phyloP scores from a whole-genome alignment of 2,888 invertebrate species.

The Drepana falcataria region DNA sequence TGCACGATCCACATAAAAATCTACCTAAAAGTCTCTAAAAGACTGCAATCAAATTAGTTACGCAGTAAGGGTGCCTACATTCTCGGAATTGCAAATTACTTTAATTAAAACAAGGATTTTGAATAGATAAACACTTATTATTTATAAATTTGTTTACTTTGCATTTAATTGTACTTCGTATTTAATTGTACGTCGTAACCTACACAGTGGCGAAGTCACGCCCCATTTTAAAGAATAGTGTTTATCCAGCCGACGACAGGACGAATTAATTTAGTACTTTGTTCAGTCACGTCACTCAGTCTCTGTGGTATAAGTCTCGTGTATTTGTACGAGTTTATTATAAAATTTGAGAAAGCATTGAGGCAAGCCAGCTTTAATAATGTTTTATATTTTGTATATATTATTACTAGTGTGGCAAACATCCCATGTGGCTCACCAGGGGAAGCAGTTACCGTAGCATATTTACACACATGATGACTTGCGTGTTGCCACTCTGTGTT shows the following conservation, averaged over 20 bases:
- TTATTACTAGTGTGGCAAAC: no score
- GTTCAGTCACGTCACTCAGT: no score
- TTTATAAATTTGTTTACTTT: background rate
- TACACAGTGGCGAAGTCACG: slow-evolving; percentile 43
- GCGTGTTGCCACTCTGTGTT: no score
- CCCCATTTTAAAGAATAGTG: slow-evolving; percentile 37
- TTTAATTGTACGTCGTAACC: background rate
- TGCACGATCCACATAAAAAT: no score
- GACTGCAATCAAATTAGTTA: background rate
- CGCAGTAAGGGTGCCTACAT: background rate
- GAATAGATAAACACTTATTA: background rate
- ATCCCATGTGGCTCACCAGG: no score
- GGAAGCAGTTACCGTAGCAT: no score
- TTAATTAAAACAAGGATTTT: background rate
- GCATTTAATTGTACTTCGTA: background rate
- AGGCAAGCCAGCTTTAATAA: background rate
- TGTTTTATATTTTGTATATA: no score
- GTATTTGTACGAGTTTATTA: no score
- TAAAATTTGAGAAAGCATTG: slow-evolving; percentile 2
- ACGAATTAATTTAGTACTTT: slow-evolving; percentile 17
- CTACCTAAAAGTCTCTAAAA: no score
- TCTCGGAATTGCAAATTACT: background rate
- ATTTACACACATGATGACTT: no score
- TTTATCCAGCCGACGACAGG: slow-evolving; percentile 39
- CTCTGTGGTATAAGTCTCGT: no score